These are phyloP conservation scores for Mirounga angustirostris DNA, from an alignment of 2,113 vertebrate genomes.

Conservation along the genomic window DNA sequence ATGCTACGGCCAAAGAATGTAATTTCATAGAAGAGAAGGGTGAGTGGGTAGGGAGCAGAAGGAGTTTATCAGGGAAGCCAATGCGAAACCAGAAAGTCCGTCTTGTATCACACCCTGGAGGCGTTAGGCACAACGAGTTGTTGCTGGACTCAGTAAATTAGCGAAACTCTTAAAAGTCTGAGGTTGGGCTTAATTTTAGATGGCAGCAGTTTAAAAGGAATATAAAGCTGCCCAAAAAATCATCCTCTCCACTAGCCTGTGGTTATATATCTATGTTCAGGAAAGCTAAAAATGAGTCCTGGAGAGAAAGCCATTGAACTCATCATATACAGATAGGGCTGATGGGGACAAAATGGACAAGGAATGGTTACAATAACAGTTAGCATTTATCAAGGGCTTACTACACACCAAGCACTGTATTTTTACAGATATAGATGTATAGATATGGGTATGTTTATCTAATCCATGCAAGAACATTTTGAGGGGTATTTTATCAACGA, in stretches of 20 bases:
- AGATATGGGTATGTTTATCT: neutral
- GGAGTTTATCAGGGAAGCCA: neutral
- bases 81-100: conserved; percentile 37
- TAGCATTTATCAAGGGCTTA: neutral
- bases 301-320: neutral
- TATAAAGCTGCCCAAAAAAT: neutral
- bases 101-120: neutral
- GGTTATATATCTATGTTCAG: neutral
- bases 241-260: neutral
- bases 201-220: conserved; percentile 19
- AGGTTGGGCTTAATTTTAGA: conserved; percentile 27
- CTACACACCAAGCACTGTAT: neutral
- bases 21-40: conserved; percentile 33
- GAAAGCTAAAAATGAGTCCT: neutral
- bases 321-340: no score
- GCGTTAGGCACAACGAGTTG: neutral
- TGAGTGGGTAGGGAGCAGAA: neutral
- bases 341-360: neutral
- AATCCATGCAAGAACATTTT: neutral
- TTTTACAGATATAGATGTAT: neutral
- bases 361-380: no score
- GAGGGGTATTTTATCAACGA: neutral
- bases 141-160: conserved; percentile 44
- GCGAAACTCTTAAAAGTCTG: conserved; percentile 21
- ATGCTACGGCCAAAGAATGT: conserved; percentile 7